A percentile compares a stretch with the other conserved stretches of the same genome.
Evolutionary conservation across 2,113 vertebrate species (phyloP).

Genomic region (Rutilus rutilus): DNA sequence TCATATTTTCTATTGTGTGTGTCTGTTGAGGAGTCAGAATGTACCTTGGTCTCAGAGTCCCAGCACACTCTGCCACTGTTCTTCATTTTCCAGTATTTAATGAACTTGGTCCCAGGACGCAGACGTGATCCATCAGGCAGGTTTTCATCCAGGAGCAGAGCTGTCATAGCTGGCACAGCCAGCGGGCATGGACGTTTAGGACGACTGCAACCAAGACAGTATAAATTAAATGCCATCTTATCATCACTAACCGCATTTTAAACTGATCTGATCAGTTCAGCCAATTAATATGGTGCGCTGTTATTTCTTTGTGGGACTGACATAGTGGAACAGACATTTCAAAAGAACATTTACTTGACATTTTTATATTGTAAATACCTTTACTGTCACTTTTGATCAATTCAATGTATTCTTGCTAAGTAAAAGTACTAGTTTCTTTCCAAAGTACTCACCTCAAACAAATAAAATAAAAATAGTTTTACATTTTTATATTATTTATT

Average conservation of each 20-base stretch:
- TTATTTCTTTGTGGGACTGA: background rate
- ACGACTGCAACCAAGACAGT: slow-evolving; percentile 68
- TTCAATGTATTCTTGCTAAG: too few species aligned
- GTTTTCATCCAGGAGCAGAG: slow-evolving; percentile 94
- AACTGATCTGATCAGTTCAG: background rate
- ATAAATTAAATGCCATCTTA: background rate
- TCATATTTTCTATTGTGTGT: background rate
- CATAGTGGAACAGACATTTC: background rate
- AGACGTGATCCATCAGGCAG: slow-evolving; percentile 91
- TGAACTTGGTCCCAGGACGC: slow-evolving; percentile 90
- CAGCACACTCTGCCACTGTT: slow-evolving; percentile 91
- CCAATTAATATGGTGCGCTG: background rate
- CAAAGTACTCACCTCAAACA: too few species aligned
- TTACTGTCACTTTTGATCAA: too few species aligned
- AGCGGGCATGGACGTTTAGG: slow-evolving; percentile 83
- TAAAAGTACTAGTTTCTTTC: too few species aligned
- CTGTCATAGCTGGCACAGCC: slow-evolving; percentile 85
- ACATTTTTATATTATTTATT: background rate
- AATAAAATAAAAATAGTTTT: background rate
- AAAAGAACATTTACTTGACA: too few species aligned
- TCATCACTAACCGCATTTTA: background rate
- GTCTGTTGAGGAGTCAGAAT: background rate
- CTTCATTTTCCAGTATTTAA: slow-evolving; percentile 98
- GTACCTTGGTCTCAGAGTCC: slow-evolving; percentile 88
- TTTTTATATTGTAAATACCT: background rate